Percentiles rank a stretch among this genome's conserved stretches.
These are phyloP conservation scores for Crocodylus rhombifer DNA, from an alignment of 2,797 vertebrate genomes.

Conservation along the genomic window DNA sequence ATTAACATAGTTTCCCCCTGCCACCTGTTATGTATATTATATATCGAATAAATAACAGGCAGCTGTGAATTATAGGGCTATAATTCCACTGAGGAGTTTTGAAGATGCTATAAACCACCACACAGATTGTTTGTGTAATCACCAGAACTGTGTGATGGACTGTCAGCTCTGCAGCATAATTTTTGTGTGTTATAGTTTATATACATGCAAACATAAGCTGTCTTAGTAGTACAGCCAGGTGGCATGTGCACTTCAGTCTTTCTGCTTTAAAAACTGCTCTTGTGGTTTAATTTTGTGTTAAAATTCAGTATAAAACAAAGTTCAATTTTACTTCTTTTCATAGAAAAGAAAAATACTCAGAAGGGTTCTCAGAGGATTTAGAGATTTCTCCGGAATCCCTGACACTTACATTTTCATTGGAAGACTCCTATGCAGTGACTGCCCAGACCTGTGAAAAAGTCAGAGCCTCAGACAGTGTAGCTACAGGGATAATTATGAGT, in stretches of 20 bases:
- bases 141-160: neutral
- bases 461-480: neutral
- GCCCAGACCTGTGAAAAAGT: neutral
- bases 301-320: neutral
- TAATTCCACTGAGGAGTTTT: conserved; percentile 46
- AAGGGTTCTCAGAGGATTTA: neutral
- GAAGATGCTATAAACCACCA: conserved; percentile 19
- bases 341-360: neutral
- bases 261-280: neutral
- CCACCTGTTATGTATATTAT: conserved; percentile 62
- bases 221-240: neutral
- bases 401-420: neutral
- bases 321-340: neutral
- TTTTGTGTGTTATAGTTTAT: conserved; percentile 17
- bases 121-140: conserved; percentile 8
- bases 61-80: conserved; percentile 59
- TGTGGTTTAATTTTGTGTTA: neutral
- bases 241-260: neutral
- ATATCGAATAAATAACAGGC: conserved; percentile 44
- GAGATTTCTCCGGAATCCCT: too few species aligned
- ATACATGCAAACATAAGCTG: neutral
- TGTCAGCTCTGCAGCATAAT: neutral
- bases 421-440: neutral
- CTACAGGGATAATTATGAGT: neutral
- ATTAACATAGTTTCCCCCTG: conserved; percentile 44